phyloP scores from a whole-genome alignment of 1,140 invertebrate species.

The Riptortus pedestris region DNA sequence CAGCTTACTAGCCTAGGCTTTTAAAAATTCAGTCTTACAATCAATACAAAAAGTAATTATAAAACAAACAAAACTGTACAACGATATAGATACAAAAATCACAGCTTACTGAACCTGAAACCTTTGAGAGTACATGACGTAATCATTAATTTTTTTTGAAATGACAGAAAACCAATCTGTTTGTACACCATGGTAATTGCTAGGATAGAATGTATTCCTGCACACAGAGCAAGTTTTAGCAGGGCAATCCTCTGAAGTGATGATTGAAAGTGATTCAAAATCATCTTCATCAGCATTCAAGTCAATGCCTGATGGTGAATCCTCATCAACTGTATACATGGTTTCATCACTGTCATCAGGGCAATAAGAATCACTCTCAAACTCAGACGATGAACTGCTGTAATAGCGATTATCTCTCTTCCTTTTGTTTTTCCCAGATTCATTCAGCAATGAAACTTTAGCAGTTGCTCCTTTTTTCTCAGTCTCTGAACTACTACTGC shows the following conservation, averaged over 20 bases:
- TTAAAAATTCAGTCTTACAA: constrained; percentile 6
- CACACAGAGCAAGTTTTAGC: too few species aligned
- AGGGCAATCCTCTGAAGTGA: too few species aligned
- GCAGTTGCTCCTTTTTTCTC: background rate
- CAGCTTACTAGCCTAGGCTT: background rate
- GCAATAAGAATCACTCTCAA: background rate
- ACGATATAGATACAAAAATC: too few species aligned
- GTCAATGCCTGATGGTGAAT: background rate
- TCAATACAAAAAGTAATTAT: too few species aligned
- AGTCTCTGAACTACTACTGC: background rate
- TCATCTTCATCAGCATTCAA: constrained; percentile 2
- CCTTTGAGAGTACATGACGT: background rate
- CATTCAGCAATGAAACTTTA: background rate
- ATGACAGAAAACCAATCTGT: constrained; percentile 9
- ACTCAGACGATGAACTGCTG: background rate
- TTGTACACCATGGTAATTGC: too few species aligned
- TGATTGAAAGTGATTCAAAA: constrained; percentile 2
- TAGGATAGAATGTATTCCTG: too few species aligned
- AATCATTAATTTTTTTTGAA: background rate
- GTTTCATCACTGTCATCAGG: background rate
- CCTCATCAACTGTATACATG: background rate
- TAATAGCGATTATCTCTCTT: background rate
- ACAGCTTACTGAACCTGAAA: too few species aligned
- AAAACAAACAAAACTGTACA: too few species aligned
- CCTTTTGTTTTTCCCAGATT: background rate